Conservation (phyloP, 2,797 vertebrate species). For the Forpus xanthops region DNA sequence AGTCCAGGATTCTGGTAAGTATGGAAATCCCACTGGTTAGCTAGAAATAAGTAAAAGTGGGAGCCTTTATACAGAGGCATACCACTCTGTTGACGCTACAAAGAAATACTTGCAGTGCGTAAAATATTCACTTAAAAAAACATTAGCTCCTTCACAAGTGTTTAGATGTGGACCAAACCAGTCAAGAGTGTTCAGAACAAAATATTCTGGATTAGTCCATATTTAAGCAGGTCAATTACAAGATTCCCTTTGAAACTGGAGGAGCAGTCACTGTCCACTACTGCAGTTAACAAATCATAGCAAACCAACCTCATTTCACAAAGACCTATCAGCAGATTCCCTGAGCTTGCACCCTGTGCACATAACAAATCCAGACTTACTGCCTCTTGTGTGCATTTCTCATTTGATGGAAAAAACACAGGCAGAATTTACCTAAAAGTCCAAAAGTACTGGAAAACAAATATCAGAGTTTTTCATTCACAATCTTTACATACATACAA, state of each 20-base stretch:
- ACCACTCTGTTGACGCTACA: background rate
- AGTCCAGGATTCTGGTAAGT: background rate
- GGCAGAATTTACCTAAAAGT: background rate
- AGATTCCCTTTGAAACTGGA: background rate
- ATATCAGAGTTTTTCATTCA: background rate
- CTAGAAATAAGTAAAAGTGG: background rate
- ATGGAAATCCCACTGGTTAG: background rate
- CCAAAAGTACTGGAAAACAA: background rate
- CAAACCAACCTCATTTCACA: background rate
- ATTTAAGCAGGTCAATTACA: background rate
- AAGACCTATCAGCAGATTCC: background rate
- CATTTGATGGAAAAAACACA: background rate
- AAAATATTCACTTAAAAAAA: background rate
- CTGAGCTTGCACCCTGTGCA: background rate
- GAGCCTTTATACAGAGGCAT: background rate
- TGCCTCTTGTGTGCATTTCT: background rate
- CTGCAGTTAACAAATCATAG: background rate
- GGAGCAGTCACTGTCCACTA: background rate
- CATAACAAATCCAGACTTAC: background rate
- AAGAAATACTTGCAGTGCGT: background rate
- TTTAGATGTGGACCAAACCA: background rate
- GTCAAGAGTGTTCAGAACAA: background rate
- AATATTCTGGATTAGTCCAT: background rate
- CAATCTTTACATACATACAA: background rate
- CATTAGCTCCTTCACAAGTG: background rate